Evolutionary conservation across 1,140 invertebrate genomes (phyloP).

Genomic region (Microvelia longipes): DNA sequence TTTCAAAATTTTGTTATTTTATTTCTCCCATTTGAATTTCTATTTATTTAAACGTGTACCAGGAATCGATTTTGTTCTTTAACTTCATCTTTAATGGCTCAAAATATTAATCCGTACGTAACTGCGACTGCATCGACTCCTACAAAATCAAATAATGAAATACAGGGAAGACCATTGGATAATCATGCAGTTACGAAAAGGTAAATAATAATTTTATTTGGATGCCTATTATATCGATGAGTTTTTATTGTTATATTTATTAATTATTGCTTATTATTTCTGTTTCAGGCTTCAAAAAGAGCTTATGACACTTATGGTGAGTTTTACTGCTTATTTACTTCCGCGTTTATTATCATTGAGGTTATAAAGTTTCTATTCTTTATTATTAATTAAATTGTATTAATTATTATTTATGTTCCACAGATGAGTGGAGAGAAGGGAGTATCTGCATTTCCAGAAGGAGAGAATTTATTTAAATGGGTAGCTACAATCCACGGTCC

Average conservation of each 20-base stretch:
- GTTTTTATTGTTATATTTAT: conserved; percentile 3
- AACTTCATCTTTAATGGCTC: conserved; percentile 42
- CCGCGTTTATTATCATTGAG: not conserved
- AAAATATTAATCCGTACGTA: conserved; percentile 64
- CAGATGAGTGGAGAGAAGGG: conserved; percentile 72
- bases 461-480: conserved; percentile 93
- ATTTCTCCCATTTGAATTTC: no score
- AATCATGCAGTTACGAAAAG: conserved; percentile 75
- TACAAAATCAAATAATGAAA: conserved; percentile 55
- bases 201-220: conserved; percentile 32
- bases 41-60: no score
- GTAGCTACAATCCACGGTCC: conserved; percentile 85
- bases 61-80: not conserved
- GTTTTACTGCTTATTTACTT: conserved; percentile 5
- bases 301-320: conserved; percentile 58
- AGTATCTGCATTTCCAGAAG: conserved; percentile 90
- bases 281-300: conserved; percentile 60
- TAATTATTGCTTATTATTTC: conserved; percentile 18
- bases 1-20: not conserved
- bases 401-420: conserved; percentile 17
- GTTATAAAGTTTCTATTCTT: not conserved
- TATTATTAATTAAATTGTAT: conserved; percentile 7
- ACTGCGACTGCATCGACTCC: conserved; percentile 42
- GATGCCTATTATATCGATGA: not conserved
- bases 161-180: conserved; percentile 51